Base-by-base conservation (phyloP, 2,797 vertebrate genomes). In the Pseudochirops cupreus region DNA sequence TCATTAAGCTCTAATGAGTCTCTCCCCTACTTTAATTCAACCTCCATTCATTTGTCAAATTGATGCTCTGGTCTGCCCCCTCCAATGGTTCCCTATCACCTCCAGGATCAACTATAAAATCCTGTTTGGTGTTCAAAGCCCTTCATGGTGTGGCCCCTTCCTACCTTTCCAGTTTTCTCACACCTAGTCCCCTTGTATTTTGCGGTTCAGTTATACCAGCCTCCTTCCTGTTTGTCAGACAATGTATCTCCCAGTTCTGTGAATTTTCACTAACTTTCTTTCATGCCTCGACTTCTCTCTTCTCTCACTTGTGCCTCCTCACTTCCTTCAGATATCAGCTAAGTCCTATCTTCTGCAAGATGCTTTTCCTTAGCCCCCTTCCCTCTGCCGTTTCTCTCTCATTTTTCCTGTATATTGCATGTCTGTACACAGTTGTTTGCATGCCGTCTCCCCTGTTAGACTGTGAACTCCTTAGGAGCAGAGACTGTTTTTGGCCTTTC, bases 381-480 rank as follows among this genome's bases (percentile, higher is more conserved):
- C 39, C 74, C 74, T 28, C 74, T 46, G 39, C 39, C 46, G 74
- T 46, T 28, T 82, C 46, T 82, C 39, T 26, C 74, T 26, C 39
- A 50, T 46, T 87, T 46, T 50, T 50, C 74, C 46, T 87, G 74
- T 87, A 87, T 50, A 26, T 50, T 87, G 74, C 74, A 87, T 50
- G 74, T 87, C 2, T 46, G 24, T 87, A 87, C 21, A 82, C 39
- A 28, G 39, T 87, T 87, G 74, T 87, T 87, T 50, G 74, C 74
- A 87, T 87, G 74, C 39, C 11, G 74, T 87, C 39, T 87, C 39
- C 39, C 74, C 74, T 4, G 11, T 87, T 87, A 87, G 74, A 87
- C 39, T 87, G 74, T 87, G 24, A 87, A 87, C 74, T 87, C 74
- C 74, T 87, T 87, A 87, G 74, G 74, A 87, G 74, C 74, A 87